A percentile compares a stretch with the other conserved stretches of the same genome.
Conservation (phyloP, 1,140 invertebrate genomes). For the Penaeus indicus region DNA sequence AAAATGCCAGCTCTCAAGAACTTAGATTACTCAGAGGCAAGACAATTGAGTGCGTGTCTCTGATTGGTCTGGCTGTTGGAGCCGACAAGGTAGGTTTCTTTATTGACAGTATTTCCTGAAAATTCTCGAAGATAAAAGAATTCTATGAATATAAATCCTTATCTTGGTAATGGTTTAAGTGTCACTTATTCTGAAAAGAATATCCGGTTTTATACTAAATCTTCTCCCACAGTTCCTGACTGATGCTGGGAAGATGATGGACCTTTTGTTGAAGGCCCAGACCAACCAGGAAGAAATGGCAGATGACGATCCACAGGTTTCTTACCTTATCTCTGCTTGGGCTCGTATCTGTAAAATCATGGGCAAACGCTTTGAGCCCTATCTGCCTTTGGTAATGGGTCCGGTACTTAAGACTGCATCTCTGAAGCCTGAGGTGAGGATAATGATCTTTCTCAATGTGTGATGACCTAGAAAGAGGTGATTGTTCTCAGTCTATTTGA, state of each 20-base stretch:
- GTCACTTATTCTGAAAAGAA: not conserved
- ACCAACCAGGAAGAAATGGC: constrained; percentile 81
- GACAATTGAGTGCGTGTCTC: constrained; percentile 97
- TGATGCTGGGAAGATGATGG: constrained; percentile 97
- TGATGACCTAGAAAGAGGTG: not conserved
- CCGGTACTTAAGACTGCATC: constrained; percentile 95
- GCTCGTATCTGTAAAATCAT: constrained; percentile 98
- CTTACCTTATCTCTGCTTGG: constrained; percentile 99
- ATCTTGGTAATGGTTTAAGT: not conserved
- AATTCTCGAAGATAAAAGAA: not conserved
- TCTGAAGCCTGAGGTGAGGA: constrained; percentile 87
- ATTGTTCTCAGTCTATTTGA: not conserved
- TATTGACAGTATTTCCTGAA: not conserved
- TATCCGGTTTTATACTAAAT: constrained; percentile 9
- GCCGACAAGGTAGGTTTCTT: constrained; percentile 81
- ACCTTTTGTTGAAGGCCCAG: constrained; percentile 92
- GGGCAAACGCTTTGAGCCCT: constrained; percentile 95
- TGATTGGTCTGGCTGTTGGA: constrained; percentile 98
- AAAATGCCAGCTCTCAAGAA: constrained; percentile 90
- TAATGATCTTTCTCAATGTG: not conserved
- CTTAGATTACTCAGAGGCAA: constrained; percentile 92
- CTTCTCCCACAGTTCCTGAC: constrained; percentile 79
- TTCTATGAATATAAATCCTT: no score
- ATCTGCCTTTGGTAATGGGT: constrained; percentile 97
- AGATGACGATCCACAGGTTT: constrained; percentile 97